These are phyloP conservation scores for Sarcophaga caerulescens DNA, from an alignment of 2,888 invertebrate genomes.

Conservation along the genomic window DNA sequence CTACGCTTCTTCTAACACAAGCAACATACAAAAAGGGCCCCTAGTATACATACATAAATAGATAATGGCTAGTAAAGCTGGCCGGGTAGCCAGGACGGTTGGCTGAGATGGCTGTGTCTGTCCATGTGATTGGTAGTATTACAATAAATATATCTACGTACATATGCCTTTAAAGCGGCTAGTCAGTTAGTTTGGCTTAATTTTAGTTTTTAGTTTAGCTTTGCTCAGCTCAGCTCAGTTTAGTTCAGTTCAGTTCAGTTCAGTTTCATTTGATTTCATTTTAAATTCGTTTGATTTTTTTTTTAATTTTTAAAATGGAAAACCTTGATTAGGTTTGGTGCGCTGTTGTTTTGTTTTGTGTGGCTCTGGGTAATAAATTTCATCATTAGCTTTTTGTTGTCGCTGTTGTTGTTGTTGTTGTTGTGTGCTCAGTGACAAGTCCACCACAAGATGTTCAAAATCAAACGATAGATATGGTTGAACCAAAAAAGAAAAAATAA, in stretches of 20 bases:
- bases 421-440: constrained; percentile 60
- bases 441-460: constrained; percentile 56
- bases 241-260: constrained; percentile 21
- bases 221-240: constrained; percentile 31
- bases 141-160: background rate
- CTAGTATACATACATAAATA: background rate
- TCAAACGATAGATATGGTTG: background rate
- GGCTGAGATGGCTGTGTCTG: background rate
- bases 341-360: constrained; percentile 40
- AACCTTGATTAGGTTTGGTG: constrained; percentile 63
- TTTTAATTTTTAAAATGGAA: constrained; percentile 30
- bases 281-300: too few relatives aligned
- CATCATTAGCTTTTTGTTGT: constrained; percentile 65
- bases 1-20: constrained; percentile 44
- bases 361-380: constrained; percentile 67
- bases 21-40: constrained; percentile 30
- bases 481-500: constrained; percentile 21
- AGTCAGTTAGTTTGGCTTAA: background rate
- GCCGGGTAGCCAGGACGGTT: background rate
- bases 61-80: constrained; percentile 32
- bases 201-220: background rate
- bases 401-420: constrained; percentile 23
- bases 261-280: constrained; percentile 2
- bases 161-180: background rate
- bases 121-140: constrained; percentile 11